Evolutionary conservation across 92 coral and sea anemone genomes (phyloP).

Genomic region (Ricordea florida): DNA sequence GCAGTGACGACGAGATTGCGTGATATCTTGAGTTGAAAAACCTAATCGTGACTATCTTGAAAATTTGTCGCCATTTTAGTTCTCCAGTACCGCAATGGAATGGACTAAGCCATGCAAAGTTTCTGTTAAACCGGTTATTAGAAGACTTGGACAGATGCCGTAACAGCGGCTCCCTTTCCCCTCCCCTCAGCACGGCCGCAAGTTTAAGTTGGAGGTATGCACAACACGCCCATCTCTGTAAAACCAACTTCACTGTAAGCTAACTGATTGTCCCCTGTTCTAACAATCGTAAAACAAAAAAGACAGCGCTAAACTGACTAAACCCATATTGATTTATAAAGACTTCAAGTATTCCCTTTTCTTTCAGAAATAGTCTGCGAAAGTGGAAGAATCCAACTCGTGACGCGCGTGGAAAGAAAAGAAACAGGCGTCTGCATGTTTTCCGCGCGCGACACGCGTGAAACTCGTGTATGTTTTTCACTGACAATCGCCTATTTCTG

Average conservation of each 20-base stretch:
- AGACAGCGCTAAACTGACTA: too few species aligned
- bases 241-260: too few species aligned
- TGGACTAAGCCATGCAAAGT: constrained; percentile 57
- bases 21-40: too few species aligned
- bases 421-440: too few species aligned
- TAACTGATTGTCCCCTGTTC: too few species aligned
- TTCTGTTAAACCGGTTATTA: constrained; percentile 78
- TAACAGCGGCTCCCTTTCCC: constrained; percentile 55
- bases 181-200: constrained; percentile 70
- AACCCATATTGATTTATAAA: too few species aligned
- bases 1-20: not conserved
- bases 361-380: too few species aligned
- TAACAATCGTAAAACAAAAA: too few species aligned
- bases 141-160: constrained; percentile 75
- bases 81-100: constrained; percentile 32
- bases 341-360: too few species aligned
- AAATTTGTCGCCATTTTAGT: constrained; percentile 45
- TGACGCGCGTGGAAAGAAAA: too few species aligned
- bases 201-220: constrained; percentile 74
- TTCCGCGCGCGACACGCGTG: too few species aligned
- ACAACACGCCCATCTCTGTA: constrained; percentile 1
- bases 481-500: not conserved
- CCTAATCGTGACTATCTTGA: constrained; percentile 18
- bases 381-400: too few species aligned
- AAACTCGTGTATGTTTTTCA: not conserved